phyloP scores from a whole-genome alignment of 2,113 vertebrate species.

The Ursus arctos region DNA sequence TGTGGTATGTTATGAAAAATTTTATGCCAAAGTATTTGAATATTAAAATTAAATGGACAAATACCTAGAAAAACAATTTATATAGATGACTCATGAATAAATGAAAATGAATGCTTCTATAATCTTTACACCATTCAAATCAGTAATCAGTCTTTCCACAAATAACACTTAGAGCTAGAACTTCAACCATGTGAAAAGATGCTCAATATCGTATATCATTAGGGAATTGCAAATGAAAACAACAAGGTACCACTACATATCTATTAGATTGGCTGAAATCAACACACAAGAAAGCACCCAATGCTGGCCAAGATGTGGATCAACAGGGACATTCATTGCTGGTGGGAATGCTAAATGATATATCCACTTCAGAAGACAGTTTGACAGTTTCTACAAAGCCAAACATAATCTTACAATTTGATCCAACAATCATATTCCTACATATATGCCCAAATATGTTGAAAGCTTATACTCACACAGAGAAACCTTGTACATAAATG shows the following conservation, averaged over 20 bases:
- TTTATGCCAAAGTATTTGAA: background rate
- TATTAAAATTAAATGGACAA: background rate
- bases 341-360: background rate
- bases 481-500: background rate
- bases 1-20: background rate
- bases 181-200: background rate
- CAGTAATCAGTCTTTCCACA: background rate
- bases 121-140: background rate
- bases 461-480: background rate
- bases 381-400: background rate
- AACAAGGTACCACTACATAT: background rate
- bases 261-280: background rate
- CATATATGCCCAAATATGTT: background rate
- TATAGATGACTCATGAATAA: background rate
- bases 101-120: background rate
- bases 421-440: background rate
- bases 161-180: background rate
- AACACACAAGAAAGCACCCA: background rate
- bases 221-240: background rate
- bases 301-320: background rate
- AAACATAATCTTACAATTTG: background rate
- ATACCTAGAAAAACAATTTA: background rate
- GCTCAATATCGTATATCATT: background rate
- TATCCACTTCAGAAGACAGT: background rate
- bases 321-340: background rate